Evolutionary conservation across 2,888 invertebrate genomes (phyloP).

Genomic region (Lochmaea crataegi): DNA sequence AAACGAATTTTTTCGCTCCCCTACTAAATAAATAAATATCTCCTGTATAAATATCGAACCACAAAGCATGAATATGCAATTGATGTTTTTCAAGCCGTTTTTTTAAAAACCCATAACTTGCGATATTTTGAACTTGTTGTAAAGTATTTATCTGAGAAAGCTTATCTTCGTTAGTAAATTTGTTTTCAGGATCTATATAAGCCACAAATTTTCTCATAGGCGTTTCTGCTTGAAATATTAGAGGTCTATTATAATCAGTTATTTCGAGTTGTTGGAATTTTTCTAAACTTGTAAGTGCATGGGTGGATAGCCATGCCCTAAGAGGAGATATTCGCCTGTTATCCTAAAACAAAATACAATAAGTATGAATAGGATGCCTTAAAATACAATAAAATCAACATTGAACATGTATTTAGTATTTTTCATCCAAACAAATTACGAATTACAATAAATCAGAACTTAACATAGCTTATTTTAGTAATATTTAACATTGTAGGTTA

Average conservation of each 20-base stretch:
- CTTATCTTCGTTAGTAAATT: slow-evolving; percentile 90
- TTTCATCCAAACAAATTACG: too few species aligned
- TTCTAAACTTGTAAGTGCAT: slow-evolving; percentile 83
- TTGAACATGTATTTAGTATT: background rate
- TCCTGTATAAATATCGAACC: slow-evolving; percentile 98
- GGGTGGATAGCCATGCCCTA: slow-evolving; percentile 91
- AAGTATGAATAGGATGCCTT: background rate
- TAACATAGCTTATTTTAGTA: too few species aligned
- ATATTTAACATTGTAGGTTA: background rate
- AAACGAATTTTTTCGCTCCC: slow-evolving; percentile 84
- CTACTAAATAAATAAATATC: slow-evolving; percentile 96
- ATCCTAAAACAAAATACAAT: slow-evolving; percentile 64
- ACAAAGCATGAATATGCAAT: slow-evolving; percentile 91
- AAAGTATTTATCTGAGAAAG: slow-evolving; percentile 94
- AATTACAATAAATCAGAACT: background rate
- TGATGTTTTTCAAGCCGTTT: slow-evolving; percentile 83
- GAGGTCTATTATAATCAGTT: slow-evolving; percentile 74
- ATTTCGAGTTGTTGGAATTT: slow-evolving; percentile 82
- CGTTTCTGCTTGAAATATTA: slow-evolving; percentile 88
- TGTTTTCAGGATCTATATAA: slow-evolving; percentile 92
- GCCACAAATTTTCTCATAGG: slow-evolving; percentile 90
- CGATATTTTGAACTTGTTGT: slow-evolving; percentile 92
- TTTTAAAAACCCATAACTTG: slow-evolving; percentile 91
- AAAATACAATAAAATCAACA: background rate
- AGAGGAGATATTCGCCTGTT: slow-evolving; percentile 88